Conservation (phyloP, 2,113 vertebrate species). For the Lagopus muta region DNA sequence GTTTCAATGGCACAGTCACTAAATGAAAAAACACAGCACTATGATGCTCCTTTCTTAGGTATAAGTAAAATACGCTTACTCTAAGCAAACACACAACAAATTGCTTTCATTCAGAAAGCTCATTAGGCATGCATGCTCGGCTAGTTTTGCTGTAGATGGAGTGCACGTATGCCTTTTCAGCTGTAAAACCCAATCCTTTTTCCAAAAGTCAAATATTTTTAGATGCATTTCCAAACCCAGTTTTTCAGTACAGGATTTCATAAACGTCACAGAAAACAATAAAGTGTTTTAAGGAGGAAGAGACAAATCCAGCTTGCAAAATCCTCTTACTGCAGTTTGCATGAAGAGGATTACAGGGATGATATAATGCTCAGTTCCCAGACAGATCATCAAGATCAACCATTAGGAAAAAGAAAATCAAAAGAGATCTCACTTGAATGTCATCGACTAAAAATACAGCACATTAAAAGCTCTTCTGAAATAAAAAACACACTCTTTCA, state of each 20-base stretch:
- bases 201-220: background rate
- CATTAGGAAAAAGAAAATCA: background rate
- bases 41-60: background rate
- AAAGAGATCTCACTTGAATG: background rate
- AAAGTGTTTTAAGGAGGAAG: background rate
- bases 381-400: background rate
- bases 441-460: background rate
- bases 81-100: background rate
- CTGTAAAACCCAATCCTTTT: background rate
- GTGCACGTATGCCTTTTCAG: background rate
- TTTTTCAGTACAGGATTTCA: background rate
- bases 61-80: background rate
- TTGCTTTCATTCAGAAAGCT: background rate
- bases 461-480: background rate
- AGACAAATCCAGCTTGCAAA: conserved; percentile 18
- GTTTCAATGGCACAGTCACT: background rate
- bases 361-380: background rate
- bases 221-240: background rate
- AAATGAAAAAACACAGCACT: background rate
- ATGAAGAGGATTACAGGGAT: background rate
- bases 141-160: background rate
- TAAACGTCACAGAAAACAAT: background rate
- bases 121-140: background rate
- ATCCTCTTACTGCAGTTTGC: conserved; percentile 8
- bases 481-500: background rate